phyloP scores from a whole-genome alignment of 2,113 vertebrate genomes.

The Upupa epops region DNA sequence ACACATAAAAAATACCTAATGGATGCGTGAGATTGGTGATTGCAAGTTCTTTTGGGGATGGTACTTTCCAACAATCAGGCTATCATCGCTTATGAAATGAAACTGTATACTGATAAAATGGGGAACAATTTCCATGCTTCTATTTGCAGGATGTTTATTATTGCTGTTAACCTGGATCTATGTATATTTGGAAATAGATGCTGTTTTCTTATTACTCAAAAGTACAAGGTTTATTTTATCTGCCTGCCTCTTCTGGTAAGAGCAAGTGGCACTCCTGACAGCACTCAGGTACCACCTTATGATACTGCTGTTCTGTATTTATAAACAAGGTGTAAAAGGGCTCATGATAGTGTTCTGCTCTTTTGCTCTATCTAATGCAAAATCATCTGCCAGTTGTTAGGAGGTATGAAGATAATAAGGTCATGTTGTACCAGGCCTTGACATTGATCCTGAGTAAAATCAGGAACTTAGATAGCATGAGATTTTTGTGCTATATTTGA shows the following conservation, averaged over 20 bases:
- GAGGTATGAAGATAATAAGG: background rate
- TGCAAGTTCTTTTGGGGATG: background rate
- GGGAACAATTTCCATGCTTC: background rate
- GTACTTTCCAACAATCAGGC: background rate
- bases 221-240: background rate
- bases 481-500: background rate
- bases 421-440: background rate
- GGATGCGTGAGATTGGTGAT: background rate
- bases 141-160: background rate
- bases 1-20: background rate
- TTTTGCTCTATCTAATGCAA: background rate
- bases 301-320: background rate
- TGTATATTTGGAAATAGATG: background rate
- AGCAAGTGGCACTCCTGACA: background rate
- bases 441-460: background rate
- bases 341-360: background rate
- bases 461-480: background rate
- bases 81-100: background rate
- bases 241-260: background rate
- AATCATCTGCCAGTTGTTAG: background rate
- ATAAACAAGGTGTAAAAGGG: background rate
- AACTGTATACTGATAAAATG: background rate
- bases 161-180: background rate
- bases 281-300: background rate
- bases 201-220: background rate